phyloP scores from a whole-genome alignment of 2,888 invertebrate genomes.

The Luffia ferchaultella region DNA sequence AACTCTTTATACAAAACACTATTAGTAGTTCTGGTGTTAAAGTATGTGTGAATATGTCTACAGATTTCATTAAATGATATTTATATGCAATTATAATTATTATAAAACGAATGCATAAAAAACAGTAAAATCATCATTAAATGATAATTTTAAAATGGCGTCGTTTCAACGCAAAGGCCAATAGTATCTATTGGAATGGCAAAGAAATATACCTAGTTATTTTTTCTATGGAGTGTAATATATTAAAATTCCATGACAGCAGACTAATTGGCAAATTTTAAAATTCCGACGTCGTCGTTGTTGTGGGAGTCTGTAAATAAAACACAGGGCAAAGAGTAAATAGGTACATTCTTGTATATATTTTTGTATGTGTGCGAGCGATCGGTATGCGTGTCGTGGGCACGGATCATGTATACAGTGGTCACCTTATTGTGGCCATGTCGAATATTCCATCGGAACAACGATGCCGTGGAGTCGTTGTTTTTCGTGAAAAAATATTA shows the following conservation, averaged over 20 bases:
- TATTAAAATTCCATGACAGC: neutral
- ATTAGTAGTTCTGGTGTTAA: no score
- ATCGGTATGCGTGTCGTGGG: constrained; percentile 9
- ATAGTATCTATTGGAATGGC: no score
- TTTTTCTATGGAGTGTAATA: neutral
- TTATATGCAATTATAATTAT: no score
- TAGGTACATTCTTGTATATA: constrained; percentile 4
- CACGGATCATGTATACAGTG: constrained; percentile 8
- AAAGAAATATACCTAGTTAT: no score
- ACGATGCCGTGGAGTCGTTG: constrained; percentile 12
- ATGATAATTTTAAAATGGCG: no score
- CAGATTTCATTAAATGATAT: no score
- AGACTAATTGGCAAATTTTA: neutral
- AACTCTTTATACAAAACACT: no score
- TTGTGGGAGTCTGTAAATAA: neutral
- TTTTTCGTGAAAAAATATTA: no score
- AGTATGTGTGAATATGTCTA: no score
- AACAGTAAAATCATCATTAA: no score
- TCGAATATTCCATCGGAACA: constrained; percentile 16
- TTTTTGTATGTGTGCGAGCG: constrained; percentile 4
- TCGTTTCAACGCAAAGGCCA: no score
- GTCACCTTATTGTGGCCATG: constrained; percentile 17
- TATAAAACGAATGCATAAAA: no score
- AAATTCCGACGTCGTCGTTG: neutral
- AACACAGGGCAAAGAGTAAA: neutral